A percentile compares a stretch with the other conserved stretches of the same genome.
Conservation (phyloP, 2,113 vertebrate species). For the Phodopus roborovskii region DNA sequence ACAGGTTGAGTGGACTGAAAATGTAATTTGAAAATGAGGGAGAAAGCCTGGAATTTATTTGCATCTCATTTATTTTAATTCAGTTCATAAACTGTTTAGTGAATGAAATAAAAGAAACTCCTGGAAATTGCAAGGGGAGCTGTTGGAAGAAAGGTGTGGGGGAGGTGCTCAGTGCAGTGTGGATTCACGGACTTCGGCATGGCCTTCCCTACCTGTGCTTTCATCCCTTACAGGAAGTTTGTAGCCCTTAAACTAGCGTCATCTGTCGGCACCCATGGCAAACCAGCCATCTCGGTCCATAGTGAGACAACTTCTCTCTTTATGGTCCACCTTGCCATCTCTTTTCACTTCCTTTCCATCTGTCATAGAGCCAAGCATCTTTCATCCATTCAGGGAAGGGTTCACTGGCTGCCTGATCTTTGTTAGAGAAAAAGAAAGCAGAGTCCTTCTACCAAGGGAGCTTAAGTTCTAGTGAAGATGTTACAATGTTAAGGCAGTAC, state of each 20-base stretch:
- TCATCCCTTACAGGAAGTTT: accelerated
- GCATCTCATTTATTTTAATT: constrained; percentile 89
- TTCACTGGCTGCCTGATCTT: neutral
- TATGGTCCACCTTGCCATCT: neutral
- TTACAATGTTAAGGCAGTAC: neutral
- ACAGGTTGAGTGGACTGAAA: constrained; percentile 92
- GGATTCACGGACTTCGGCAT: accelerated
- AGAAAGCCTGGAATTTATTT: constrained; percentile 89
- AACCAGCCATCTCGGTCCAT: neutral
- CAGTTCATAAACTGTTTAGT: constrained; percentile 82
- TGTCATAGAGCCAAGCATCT: neutral
- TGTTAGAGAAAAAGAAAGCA: neutral
- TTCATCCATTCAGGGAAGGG: neutral
- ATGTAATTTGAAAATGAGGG: constrained; percentile 90
- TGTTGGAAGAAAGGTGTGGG: constrained; percentile 24
- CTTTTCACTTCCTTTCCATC: neutral
- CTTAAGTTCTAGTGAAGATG: neutral
- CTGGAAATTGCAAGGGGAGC: constrained; percentile 49
- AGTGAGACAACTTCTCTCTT: neutral
- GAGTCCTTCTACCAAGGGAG: neutral
- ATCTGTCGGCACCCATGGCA: neutral
- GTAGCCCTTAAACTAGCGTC: neutral
- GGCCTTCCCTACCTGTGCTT: neutral
- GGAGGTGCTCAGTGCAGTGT: neutral
- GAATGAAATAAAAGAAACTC: constrained; percentile 79